A percentile compares a stretch with the other conserved stretches of the same genome.
phyloP scores from a whole-genome alignment of 2,888 invertebrate species.

The Hemithea aestivaria region DNA sequence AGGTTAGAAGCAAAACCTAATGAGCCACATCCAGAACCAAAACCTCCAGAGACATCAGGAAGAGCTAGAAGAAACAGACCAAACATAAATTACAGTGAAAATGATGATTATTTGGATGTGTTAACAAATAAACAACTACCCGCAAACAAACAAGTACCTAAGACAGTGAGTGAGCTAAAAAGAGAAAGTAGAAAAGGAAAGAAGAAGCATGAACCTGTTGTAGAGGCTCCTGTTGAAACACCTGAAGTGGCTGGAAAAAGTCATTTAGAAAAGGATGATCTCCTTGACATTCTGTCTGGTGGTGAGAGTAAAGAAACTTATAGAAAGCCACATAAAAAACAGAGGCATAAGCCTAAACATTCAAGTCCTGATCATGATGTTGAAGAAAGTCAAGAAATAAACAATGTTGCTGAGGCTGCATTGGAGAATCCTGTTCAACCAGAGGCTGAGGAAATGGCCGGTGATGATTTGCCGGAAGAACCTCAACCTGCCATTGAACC shows the following conservation, averaged over 20 bases:
- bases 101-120: conserved; percentile 74
- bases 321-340: conserved; percentile 56
- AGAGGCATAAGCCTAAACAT: conserved; percentile 55
- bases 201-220: conserved; percentile 50
- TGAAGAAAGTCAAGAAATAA: conserved; percentile 28
- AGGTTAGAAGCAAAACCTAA: conserved; percentile 48
- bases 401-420: conserved; percentile 20
- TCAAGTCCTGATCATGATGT: conserved; percentile 46
- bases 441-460: conserved; percentile 27
- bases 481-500: conserved; percentile 47
- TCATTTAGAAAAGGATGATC: conserved; percentile 51
- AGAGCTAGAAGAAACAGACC: conserved; percentile 69
- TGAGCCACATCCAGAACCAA: conserved; percentile 63
- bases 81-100: conserved; percentile 77
- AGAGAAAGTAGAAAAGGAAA: conserved; percentile 63
- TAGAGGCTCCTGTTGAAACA: conserved; percentile 35
- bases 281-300: conserved; percentile 59
- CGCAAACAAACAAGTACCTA: conserved; percentile 51
- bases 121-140: conserved; percentile 52
- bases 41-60: conserved; percentile 63
- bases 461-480: conserved; percentile 36
- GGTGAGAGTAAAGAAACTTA: conserved; percentile 44
- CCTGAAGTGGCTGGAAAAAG: conserved; percentile 41
- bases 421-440: conserved; percentile 21
- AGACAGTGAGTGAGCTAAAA: conserved; percentile 65